Evolutionary conservation across 2,888 invertebrate genomes (phyloP), one percentile per base, ranked within the genome.

Genomic region (Polyploca ridens): DNA sequence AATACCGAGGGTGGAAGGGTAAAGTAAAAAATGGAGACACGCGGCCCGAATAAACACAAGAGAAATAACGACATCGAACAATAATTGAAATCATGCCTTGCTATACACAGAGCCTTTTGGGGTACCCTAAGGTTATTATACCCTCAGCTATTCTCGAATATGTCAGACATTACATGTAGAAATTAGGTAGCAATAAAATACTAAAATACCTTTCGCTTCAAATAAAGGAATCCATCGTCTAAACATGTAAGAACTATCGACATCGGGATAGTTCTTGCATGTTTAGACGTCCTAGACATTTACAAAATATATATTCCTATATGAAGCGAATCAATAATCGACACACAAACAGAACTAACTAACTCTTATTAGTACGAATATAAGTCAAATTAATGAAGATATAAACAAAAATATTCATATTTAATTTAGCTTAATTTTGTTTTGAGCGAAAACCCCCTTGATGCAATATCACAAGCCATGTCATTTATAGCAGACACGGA

Each of bases 61-160:
- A 89, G 86, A 89, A 93, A 92, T 90, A 91, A 93, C 90, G 90
- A 90, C 88, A 89, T 91, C 90, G 90, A 93, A 93, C 85, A 91
- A 90, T 92, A 93, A 93, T 93, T 91, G 93, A 93, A 93, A 93
- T 91, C 91, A 91, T 90, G 88, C 89, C 86, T 84, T 75, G 83
- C 80, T 74, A 71, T 73, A 74, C 78, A 79, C 75, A 35, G 62
- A 65, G 66, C 33, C 64, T 66, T 69, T 69, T 66, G 75, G 76
- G 83, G 82, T 79, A 81, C 61, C 33, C 41, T 41, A 5, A 76
- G 80, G 73, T 73, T 41, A 71, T 72, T 74, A 83, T 82, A 79
- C 79, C 72, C 70, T 69, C 69, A 70, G 82, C 71, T 69, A 67
- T 71, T 64, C n/a, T n/a, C 68, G 65, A 67, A 65, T 33, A 60